Conservation (phyloP, 2,113 vertebrate species). For the Carassius carassius region DNA sequence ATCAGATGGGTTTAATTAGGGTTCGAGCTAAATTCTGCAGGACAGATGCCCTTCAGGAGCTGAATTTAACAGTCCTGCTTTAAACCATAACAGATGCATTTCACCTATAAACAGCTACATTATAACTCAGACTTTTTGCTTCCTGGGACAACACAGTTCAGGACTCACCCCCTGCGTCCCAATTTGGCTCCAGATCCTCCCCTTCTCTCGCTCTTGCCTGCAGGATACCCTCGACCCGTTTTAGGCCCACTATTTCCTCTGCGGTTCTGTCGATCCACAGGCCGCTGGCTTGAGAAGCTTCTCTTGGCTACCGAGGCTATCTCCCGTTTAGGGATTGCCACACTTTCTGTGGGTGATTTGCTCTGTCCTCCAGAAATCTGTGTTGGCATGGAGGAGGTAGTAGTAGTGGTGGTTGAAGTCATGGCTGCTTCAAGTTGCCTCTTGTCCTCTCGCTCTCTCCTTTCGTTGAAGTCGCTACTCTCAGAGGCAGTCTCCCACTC, state of each 20-base stretch:
- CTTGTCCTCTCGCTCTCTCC: constrained; percentile 92
- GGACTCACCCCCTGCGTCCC: constrained; percentile 90
- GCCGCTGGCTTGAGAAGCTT: constrained; percentile 95
- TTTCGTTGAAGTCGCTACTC: constrained; percentile 98
- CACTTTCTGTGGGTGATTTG: constrained; percentile 77
- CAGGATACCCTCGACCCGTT: constrained; percentile 86
- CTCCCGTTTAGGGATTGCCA: constrained; percentile 79
- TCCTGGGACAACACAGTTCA: background rate
- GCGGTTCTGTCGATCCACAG: constrained; percentile 90
- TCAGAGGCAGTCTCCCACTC: constrained; percentile 99
- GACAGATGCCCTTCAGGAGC: background rate
- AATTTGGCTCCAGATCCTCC: constrained; percentile 83
- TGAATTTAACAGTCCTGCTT: background rate
- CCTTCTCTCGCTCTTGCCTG: constrained; percentile 87
- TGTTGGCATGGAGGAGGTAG: constrained; percentile 50
- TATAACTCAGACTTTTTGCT: background rate
- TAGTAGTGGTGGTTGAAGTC: constrained; percentile 61
- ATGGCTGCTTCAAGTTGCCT: constrained; percentile 78
- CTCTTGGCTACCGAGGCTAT: constrained; percentile 81
- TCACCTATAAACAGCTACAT: background rate
- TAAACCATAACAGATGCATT: background rate
- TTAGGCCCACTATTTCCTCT: constrained; percentile 88
- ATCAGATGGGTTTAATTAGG: background rate
- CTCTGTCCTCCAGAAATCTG: constrained; percentile 74
- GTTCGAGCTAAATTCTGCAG: background rate